Conservation (phyloP, 2,797 vertebrate species). For the Fundulus diaphanus region DNA sequence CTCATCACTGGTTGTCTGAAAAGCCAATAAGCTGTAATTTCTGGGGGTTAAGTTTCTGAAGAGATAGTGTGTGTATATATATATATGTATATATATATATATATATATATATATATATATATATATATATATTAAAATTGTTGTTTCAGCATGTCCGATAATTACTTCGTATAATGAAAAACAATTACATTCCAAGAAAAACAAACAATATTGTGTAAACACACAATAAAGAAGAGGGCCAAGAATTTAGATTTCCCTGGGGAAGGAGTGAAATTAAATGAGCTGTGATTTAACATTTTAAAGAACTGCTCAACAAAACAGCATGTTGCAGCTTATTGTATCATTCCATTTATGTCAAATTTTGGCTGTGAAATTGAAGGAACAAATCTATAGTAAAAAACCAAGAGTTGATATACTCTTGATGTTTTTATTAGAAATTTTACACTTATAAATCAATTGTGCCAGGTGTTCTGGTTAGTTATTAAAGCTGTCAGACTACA, state of each 20-base stretch:
- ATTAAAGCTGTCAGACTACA: not conserved
- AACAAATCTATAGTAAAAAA: not conserved
- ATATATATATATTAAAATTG: too few relatives aligned
- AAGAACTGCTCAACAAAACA: conserved; percentile 21
- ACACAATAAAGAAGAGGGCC: conserved; percentile 12
- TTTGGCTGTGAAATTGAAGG: conserved; percentile 2
- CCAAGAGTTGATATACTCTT: not conserved
- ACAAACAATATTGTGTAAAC: conserved; percentile 14
- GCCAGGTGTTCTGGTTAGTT: not conserved
- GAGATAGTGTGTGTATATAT: too few relatives aligned
- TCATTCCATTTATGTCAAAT: conserved; percentile 22
- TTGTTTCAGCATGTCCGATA: not conserved
- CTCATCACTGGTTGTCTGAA: conserved; percentile 7
- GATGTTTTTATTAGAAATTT: not conserved
- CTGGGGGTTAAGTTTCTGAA: conserved; percentile 8
- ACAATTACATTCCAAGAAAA: not conserved
- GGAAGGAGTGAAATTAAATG: conserved; percentile 44
- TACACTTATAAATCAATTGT: not conserved
- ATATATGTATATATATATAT: too few relatives aligned
- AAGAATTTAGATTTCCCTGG: conserved; percentile 23
- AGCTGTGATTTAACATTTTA: conserved; percentile 24
- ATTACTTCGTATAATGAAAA: conserved; percentile 3
- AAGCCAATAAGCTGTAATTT: not conserved
- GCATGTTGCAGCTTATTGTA: conserved; percentile 18
- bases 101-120: too few relatives aligned